A percentile compares a stretch with the other conserved stretches of the same genome.
Conservation (phyloP, 2,888 invertebrate genomes). For the Melolontha melolontha region DNA sequence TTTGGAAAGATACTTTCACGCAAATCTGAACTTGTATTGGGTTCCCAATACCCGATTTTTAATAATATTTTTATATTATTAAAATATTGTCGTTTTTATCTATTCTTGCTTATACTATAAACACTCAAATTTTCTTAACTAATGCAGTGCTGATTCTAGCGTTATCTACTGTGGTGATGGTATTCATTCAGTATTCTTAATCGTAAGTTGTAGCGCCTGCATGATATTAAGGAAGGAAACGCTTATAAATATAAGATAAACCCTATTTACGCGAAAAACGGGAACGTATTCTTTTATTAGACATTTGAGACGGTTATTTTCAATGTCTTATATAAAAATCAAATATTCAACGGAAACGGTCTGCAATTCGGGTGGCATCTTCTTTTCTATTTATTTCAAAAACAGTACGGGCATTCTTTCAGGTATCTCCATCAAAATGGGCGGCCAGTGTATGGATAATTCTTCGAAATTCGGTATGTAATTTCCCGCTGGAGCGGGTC, state of each 20-base stretch:
- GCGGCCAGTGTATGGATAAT: slow-evolving; percentile 41
- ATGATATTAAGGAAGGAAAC: too few relatives aligned
- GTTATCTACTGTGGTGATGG: too few relatives aligned
- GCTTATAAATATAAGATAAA: slow-evolving; percentile 15
- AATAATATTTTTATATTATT: too few relatives aligned
- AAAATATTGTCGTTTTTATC: too few relatives aligned
- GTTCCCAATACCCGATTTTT: too few relatives aligned
- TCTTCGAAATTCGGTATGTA: slow-evolving; percentile 49
- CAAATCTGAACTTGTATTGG: too few relatives aligned
- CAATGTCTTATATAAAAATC: slow-evolving; percentile 36
- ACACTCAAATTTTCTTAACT: too few relatives aligned
- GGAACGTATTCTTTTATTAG: slow-evolving; percentile 14
- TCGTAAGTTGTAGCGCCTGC: too few relatives aligned
- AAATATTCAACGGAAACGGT: slow-evolving; percentile 27
- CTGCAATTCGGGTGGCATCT: slow-evolving; percentile 4
- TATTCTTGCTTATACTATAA: too few relatives aligned
- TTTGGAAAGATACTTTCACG: too few relatives aligned
- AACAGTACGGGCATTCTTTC: slow-evolving; percentile 14
- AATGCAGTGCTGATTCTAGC: too few relatives aligned
- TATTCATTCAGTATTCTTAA: too few relatives aligned
- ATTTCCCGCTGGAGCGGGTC: slow-evolving; percentile 54
- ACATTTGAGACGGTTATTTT: slow-evolving; percentile 29
- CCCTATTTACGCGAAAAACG: slow-evolving; percentile 9
- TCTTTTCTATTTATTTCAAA: slow-evolving; percentile 15
- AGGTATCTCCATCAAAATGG: neutral